Conservation (phyloP, 2,797 vertebrate genomes). For the Artibeus jamaicensis region DNA sequence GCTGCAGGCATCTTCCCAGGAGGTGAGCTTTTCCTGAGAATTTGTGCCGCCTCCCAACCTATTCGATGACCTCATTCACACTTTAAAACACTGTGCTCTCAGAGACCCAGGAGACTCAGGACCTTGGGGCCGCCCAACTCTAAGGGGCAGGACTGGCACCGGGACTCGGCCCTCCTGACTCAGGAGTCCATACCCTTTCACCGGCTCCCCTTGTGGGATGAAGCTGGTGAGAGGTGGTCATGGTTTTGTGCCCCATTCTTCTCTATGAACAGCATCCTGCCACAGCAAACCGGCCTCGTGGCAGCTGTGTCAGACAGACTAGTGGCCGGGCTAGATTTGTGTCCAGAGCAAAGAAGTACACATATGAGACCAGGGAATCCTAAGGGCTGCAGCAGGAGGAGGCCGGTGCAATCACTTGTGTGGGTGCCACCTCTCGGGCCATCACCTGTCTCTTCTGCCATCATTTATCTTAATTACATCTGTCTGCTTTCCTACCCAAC, state of each 20-base stretch:
- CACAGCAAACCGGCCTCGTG: neutral
- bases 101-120: neutral
- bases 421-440: neutral
- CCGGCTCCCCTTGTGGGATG: neutral
- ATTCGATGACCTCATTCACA: neutral
- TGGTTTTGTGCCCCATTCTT: neutral
- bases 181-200: neutral
- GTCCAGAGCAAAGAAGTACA: neutral
- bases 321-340: neutral
- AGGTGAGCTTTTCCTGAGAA: neutral
- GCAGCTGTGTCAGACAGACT: neutral
- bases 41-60: neutral
- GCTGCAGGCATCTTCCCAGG: neutral
- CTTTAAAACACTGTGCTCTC: neutral
- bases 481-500: neutral
- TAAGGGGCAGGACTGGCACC: neutral
- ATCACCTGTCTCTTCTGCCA: neutral
- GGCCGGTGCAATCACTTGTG: neutral
- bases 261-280: neutral
- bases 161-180: neutral
- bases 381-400: neutral
- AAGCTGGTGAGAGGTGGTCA: neutral
- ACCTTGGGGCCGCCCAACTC: neutral
- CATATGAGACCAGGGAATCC: neutral
- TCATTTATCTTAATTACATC: constrained; percentile 23